A percentile compares a stretch with the other conserved stretches of the same genome.
phyloP scores from a whole-genome alignment of 1,140 invertebrate species.

The Trachelipus rathkii region DNA sequence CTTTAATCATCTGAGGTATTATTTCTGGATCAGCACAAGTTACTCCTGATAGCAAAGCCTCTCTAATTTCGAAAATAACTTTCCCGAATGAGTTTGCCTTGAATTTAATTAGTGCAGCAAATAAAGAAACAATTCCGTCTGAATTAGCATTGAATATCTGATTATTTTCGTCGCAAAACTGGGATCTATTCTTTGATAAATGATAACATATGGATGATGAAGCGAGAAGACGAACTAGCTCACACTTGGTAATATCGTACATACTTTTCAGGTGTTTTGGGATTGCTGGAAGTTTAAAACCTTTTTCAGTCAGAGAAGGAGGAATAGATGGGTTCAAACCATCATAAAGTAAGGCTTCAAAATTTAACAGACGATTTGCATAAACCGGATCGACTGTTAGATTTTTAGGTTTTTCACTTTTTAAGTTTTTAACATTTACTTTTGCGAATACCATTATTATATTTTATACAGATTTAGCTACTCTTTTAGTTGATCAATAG shows the following conservation, averaged over 20 bases:
- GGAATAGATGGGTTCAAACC: neutral
- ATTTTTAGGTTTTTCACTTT: too few species aligned
- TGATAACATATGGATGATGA: neutral
- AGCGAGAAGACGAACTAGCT: neutral
- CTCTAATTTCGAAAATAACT: neutral
- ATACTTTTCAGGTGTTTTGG: neutral
- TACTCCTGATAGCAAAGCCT: neutral
- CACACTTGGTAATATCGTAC: neutral
- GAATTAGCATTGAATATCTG: neutral
- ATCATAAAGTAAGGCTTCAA: neutral
- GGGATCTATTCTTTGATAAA: neutral
- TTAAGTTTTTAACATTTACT: too few species aligned
- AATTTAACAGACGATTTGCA: neutral
- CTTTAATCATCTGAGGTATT: neutral
- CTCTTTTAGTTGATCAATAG: too few species aligned
- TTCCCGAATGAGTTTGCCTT: neutral
- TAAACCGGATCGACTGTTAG: neutral
- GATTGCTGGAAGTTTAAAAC: neutral
- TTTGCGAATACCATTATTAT: too few species aligned
- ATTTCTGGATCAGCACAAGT: neutral
- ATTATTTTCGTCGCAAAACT: neutral
- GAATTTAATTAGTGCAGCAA: neutral
- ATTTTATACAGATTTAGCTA: too few species aligned
- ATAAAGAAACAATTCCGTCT: neutral
- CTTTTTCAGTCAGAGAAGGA: neutral